Evolutionary conservation across 1,140 invertebrate species (phyloP).

Genomic region (Aphelenchoides fujianensis): DNA sequence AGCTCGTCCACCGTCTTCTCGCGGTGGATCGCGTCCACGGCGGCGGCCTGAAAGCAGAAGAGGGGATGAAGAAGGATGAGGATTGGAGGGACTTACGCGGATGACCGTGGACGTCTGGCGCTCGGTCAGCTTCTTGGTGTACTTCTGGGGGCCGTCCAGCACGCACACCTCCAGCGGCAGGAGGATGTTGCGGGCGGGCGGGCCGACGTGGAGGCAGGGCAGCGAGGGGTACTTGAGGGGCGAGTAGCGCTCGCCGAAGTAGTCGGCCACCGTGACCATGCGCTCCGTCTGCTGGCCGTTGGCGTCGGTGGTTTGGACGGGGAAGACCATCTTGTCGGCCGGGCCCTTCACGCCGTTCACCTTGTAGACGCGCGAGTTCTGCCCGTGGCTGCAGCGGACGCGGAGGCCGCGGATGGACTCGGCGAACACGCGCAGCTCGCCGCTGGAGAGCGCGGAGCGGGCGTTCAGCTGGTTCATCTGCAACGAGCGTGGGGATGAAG

Average conservation of each 20-base stretch:
- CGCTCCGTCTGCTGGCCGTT: conserved; percentile 11
- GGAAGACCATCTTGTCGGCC: conserved; percentile 37
- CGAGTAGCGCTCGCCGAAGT: conserved; percentile 54
- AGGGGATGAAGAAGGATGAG: background rate
- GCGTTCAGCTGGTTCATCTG: conserved; percentile 34
- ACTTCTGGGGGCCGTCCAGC: conserved; percentile 58
- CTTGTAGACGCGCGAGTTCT: conserved; percentile 42
- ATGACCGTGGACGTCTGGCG: conserved; percentile 47
- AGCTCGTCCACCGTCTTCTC: conserved; percentile 45
- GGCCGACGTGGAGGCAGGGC: conserved; percentile 61
- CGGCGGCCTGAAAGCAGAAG: conserved; percentile 52
- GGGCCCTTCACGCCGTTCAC: conserved; percentile 48
- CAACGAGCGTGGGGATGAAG: background rate
- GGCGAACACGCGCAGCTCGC: conserved; percentile 41
- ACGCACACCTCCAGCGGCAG: conserved; percentile 62
- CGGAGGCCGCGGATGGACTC: conserved; percentile 39
- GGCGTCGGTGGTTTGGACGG: background rate
- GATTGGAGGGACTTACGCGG: conserved; percentile 25
- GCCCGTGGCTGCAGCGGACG: conserved; percentile 37
- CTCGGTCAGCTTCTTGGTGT: conserved; percentile 52
- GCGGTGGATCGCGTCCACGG: conserved; percentile 51
- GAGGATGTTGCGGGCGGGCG: conserved; percentile 40
- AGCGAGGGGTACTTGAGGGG: conserved; percentile 51
- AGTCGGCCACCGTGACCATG: conserved; percentile 51
- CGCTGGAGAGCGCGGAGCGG: conserved; percentile 32